Evolutionary conservation across 64 coral and sea anemone genomes (phyloP).

Genomic region (Exaiptasia diaphana): DNA sequence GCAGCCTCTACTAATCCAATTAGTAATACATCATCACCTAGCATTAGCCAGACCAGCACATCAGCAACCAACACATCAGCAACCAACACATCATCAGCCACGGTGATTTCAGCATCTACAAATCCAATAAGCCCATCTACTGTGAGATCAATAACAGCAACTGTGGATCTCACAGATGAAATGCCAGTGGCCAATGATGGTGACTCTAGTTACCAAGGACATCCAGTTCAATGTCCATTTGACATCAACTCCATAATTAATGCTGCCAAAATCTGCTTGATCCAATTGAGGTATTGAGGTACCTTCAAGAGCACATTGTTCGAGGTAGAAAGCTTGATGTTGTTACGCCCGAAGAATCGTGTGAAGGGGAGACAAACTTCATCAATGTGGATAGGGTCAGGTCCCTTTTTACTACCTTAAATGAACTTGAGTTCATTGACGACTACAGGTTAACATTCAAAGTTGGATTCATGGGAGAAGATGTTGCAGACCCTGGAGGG

Average conservation of each 20-base stretch:
- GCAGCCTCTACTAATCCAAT: too few relatives aligned
- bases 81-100: too few relatives aligned
- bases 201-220: background rate
- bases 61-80: too few relatives aligned
- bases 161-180: slow-evolving; percentile 10
- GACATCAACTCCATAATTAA: slow-evolving; percentile 16
- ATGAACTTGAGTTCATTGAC: slow-evolving; percentile 29
- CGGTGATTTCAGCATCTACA: too few relatives aligned
- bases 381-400: slow-evolving; percentile 37
- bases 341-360: background rate
- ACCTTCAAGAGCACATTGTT: background rate
- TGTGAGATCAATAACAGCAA: background rate
- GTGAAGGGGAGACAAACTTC: slow-evolving; percentile 38
- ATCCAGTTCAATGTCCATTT: slow-evolving; percentile 31
- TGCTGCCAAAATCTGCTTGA: background rate
- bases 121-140: too few relatives aligned
- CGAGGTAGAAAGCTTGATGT: background rate
- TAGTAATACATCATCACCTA: too few relatives aligned
- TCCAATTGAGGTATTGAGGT: background rate
- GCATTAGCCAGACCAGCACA: too few relatives aligned
- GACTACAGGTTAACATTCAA: slow-evolving; percentile 44
- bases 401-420: slow-evolving; percentile 45
- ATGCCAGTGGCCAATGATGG: background rate
- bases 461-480: slow-evolving; percentile 50
- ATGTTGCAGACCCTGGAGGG: slow-evolving; percentile 38